Base-by-base conservation (phyloP, 2,888 invertebrate species). In the Drosophila anceps region DNA sequence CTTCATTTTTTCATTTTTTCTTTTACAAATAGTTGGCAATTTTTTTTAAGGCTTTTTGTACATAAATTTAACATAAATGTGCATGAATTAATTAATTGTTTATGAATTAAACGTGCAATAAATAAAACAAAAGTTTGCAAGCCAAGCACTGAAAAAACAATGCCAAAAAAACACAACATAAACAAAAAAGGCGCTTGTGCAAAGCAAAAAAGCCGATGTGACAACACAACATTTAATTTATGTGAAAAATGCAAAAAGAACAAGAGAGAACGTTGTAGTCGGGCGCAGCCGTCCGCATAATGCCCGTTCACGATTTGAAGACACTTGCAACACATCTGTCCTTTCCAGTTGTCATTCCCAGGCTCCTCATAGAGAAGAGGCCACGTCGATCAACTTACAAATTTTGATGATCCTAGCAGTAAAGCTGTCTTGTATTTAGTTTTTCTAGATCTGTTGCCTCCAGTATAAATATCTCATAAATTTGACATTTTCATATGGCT, bases 81-180 rank as follows among this genome's bases (percentile, higher is more conserved):
- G 86, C 90, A 86, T 86, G 86, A 86, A 86, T 86, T 86, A 86
- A 86, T 88, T 90, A 90, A 86, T 77, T 90, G 90, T 87, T 90
- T 87, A 89, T 88, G 84, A 91, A 90, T 90, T 90, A 90, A 89
- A 90, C 81, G 83, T 87, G 88, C 82, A 80, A 80, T 73, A 82
- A 78, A 76, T 69, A 71, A 69, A 74, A 58, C 69, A 64, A 79
- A 84, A 59, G 41, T 44, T 50, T 81, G 88, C 90, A 74, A 79
- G 76, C 80, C 59, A 62, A 76, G 78, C 79, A 90, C 76, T 77
- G 73, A 80, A 76, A 69, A 79, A 88, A 75, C 81, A 79, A 85
- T 88, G 78, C 77, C 64, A 69, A 74, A 86, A 76, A 76, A 80
- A 66, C 61, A 88, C 81, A 81, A 84, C 69, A 86, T 74, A 76